phyloP scores from a whole-genome alignment of 2,113 vertebrate genomes.

The Siniperca chuatsi region DNA sequence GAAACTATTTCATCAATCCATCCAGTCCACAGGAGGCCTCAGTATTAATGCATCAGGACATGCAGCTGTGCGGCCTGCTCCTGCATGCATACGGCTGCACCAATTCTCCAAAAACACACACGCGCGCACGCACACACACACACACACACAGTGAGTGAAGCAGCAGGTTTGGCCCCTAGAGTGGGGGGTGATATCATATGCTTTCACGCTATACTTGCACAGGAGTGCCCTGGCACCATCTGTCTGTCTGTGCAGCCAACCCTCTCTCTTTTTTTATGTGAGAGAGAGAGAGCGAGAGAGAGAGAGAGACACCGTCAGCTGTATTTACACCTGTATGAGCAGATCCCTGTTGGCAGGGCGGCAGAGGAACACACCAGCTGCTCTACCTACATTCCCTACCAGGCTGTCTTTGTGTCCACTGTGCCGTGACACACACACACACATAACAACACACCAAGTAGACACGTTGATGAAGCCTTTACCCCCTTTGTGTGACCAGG shows the following conservation, averaged over 20 bases:
- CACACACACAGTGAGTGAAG: conserved; percentile 41
- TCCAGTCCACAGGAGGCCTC: conserved; percentile 63
- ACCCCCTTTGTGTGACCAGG: conserved; percentile 23
- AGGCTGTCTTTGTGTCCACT: conserved; percentile 49
- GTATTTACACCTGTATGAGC: conserved; percentile 94
- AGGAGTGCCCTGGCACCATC: conserved; percentile 75
- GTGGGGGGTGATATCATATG: conserved; percentile 73
- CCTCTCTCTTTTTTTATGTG: conserved; percentile 16
- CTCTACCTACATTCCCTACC: conserved; percentile 75
- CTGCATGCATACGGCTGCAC: conserved; percentile 41
- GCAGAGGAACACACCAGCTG: conserved; percentile 90
- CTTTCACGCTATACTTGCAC: conserved; percentile 68
- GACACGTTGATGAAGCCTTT: conserved; percentile 20
- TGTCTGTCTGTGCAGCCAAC: conserved; percentile 65
- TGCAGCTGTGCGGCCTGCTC: conserved; percentile 65
- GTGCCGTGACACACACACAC: conserved; percentile 35
- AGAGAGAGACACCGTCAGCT: conserved; percentile 84
- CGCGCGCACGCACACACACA: conserved; percentile 24
- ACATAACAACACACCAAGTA: conserved; percentile 2
- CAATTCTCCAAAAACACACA: conserved; percentile 16
- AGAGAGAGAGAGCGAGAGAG: not conserved
- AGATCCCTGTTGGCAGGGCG: conserved; percentile 88
- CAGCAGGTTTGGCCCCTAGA: conserved; percentile 72
- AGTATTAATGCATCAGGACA: conserved; percentile 73
- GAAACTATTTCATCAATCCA: not conserved